A percentile compares a stretch with the other conserved stretches of the same genome.
These are phyloP conservation scores for Calonectris borealis DNA, from an alignment of 2,113 vertebrate genomes.

Conservation along the genomic window DNA sequence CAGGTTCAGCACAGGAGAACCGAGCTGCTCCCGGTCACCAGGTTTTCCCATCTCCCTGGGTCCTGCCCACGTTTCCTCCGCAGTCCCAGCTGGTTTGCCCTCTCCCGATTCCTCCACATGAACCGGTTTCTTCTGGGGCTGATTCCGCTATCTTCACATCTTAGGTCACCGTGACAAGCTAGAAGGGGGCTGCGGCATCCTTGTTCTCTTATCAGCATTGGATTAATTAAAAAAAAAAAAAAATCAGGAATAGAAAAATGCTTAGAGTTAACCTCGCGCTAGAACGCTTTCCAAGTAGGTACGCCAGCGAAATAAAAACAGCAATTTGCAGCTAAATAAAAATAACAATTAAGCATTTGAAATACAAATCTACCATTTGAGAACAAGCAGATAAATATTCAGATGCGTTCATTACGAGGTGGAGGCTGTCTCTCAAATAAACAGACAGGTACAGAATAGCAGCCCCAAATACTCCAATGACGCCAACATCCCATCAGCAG, in stretches of 20 bases:
- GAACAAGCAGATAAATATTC: slow-evolving; percentile 37
- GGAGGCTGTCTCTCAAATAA: slow-evolving; percentile 27
- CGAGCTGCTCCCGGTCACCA: neutral
- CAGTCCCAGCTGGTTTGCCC: neutral
- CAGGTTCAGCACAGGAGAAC: neutral
- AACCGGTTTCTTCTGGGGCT: neutral
- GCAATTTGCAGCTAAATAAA: slow-evolving; percentile 63
- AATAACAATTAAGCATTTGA: slow-evolving; percentile 57
- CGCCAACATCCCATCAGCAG: neutral
- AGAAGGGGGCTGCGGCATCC: neutral
- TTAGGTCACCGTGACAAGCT: fast-evolving
- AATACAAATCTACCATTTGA: slow-evolving; percentile 26
- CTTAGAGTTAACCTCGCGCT: neutral
- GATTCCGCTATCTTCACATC: neutral
- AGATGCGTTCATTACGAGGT: neutral
- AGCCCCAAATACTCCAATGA: neutral
- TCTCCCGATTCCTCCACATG: fast-evolving
- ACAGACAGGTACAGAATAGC: slow-evolving; percentile 34
- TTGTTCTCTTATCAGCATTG: neutral
- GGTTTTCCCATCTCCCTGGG: neutral
- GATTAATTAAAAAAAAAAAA: slow-evolving; percentile 15
- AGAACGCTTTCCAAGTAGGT: neutral
- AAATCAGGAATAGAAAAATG: neutral
- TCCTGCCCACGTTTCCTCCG: neutral
- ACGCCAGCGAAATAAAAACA: neutral